Evolutionary conservation across 2,113 vertebrate species (phyloP).

Genomic region (Notarius quadriscutis): DNA sequence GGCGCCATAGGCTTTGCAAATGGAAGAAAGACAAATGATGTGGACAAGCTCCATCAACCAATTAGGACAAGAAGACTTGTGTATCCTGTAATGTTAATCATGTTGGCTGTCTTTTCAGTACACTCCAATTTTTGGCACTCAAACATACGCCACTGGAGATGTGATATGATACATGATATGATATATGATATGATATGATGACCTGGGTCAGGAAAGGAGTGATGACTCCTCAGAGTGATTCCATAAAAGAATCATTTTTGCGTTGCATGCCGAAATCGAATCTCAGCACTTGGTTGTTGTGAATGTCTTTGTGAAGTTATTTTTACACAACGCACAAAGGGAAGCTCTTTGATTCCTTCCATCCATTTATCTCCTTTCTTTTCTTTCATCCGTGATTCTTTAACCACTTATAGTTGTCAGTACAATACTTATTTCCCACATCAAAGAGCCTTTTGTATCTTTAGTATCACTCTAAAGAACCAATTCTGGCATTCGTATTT

Average conservation of each 20-base stretch:
- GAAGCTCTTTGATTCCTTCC: not conserved
- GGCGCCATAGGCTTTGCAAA: not conserved
- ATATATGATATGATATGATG: not conserved
- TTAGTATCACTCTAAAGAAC: not conserved
- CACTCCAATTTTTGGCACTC: not conserved
- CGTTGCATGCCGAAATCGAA: not conserved
- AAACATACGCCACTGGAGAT: not conserved
- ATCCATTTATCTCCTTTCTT: not conserved
- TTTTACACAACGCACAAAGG: not conserved
- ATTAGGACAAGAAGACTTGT: not conserved
- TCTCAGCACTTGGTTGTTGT: not conserved
- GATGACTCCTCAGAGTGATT: not conserved
- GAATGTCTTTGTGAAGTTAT: not conserved
- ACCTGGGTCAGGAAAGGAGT: not conserved
- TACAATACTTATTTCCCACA: not conserved
- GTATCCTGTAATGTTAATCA: not conserved
- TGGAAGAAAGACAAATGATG: not conserved
- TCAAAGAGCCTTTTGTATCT: not conserved
- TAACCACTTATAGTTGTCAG: not conserved
- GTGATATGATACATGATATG: too few relatives aligned
- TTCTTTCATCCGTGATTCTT: not conserved
- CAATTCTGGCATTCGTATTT: not conserved
- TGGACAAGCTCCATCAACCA: not conserved
- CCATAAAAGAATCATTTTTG: not conserved
- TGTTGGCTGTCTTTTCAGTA: not conserved